Percentiles rank a stretch among this genome's conserved stretches.
These are phyloP conservation scores for Phenganax subtilis DNA, from an alignment of 92 coral and sea anemone genomes.

Conservation along the genomic window DNA sequence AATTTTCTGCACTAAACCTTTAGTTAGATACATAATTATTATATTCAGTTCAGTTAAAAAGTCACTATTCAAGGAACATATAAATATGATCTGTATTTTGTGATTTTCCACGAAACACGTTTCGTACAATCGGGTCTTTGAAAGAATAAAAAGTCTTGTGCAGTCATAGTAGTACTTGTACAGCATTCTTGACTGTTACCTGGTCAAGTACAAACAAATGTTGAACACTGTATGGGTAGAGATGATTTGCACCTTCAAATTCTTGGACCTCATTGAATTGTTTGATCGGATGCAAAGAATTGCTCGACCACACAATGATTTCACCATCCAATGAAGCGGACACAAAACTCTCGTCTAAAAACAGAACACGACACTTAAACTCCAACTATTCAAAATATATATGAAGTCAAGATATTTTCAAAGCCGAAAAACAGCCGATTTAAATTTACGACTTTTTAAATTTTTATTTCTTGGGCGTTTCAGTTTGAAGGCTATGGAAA, in stretches of 20 bases:
- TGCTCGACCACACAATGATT: conserved; percentile 86
- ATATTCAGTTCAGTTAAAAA: background rate
- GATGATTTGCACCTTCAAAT: conserved; percentile 80
- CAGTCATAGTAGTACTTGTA: too few species aligned
- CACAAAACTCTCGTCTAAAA: conserved; percentile 84
- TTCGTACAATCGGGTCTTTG: background rate
- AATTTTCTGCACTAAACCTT: too few species aligned
- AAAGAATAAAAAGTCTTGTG: background rate
- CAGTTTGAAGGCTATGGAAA: too few species aligned
- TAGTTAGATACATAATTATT: too few species aligned
- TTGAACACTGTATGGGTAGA: conserved; percentile 86
- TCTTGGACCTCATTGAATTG: conserved; percentile 76
- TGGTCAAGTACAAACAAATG: conserved; percentile 77
- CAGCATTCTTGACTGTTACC: conserved; percentile 41
- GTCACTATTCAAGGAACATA: background rate
- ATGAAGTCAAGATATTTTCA: too few species aligned
- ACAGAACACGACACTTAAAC: background rate
- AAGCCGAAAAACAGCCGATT: background rate
- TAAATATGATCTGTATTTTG: too few species aligned
- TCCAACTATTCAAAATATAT: too few species aligned
- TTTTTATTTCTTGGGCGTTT: too few species aligned
- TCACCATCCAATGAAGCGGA: conserved; percentile 98
- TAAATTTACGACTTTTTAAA: background rate
- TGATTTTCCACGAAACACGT: too few species aligned
- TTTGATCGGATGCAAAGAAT: conserved; percentile 61